Conservation (phyloP, 2,888 invertebrate genomes). For the Nymphalis c-album region DNA sequence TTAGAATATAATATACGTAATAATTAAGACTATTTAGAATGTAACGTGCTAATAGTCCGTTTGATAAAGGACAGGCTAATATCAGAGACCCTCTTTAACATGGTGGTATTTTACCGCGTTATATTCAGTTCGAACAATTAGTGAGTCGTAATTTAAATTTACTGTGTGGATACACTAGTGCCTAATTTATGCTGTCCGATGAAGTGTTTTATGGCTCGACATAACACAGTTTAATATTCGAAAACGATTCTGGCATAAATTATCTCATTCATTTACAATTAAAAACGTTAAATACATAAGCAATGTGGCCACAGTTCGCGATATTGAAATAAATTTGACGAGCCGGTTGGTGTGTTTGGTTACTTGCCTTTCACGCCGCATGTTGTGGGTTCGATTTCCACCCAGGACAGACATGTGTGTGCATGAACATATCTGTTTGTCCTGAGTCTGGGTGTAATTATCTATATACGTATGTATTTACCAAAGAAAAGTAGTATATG, state of each 20-base stretch:
- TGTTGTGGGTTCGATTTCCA: no score
- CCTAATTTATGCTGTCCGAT: constrained; percentile 37
- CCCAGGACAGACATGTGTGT: no score
- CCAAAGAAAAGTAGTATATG: no score
- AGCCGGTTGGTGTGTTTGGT: no score
- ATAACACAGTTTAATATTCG: constrained; percentile 26
- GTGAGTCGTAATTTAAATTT: constrained; percentile 41
- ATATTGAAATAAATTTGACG: no score
- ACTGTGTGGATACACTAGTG: constrained; percentile 31
- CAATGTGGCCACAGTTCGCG: no score
- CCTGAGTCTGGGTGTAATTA: no score
- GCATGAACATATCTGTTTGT: no score
- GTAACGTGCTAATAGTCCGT: constrained; percentile 8
- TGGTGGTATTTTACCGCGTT: constrained; percentile 33
- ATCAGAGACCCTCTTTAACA: constrained; percentile 35
- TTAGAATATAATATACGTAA: neutral
- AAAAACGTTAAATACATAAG: no score
- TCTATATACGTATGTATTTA: no score
- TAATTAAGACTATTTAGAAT: neutral
- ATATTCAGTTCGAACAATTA: constrained; percentile 41
- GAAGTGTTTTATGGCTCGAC: constrained; percentile 31
- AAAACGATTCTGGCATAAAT: constrained; percentile 9
- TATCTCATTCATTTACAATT: neutral
- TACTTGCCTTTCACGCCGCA: no score
- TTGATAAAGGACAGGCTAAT: constrained; percentile 19